Evolutionary conservation across 2,888 invertebrate species (phyloP).

Genomic region (Invenusta paracnida): DNA sequence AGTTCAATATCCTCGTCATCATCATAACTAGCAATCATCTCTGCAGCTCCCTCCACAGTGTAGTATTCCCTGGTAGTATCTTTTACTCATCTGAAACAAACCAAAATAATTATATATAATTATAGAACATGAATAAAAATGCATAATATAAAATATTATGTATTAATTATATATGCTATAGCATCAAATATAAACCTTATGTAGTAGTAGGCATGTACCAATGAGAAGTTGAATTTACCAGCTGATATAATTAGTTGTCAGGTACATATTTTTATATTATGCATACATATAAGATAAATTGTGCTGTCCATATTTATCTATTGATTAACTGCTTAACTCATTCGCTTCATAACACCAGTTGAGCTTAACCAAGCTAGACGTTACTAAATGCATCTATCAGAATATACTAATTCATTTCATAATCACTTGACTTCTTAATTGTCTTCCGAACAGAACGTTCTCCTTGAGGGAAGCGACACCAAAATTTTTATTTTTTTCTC

Average conservation of each 20-base stretch:
- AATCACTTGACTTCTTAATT: too few relatives aligned
- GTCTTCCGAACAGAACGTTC: too few relatives aligned
- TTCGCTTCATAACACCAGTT: too few relatives aligned
- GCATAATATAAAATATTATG: neutral
- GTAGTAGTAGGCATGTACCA: neutral
- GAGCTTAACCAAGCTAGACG: too few relatives aligned
- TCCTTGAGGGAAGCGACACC: too few relatives aligned
- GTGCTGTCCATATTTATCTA: too few relatives aligned
- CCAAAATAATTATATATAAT: neutral
- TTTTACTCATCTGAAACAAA: neutral
- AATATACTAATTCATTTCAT: too few relatives aligned
- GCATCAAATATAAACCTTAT: neutral
- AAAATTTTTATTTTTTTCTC: too few relatives aligned
- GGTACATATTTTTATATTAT: neutral
- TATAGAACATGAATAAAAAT: neutral
- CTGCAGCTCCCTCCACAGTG: neutral
- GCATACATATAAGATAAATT: neutral
- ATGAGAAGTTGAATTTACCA: neutral
- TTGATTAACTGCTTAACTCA: too few relatives aligned
- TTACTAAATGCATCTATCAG: too few relatives aligned
- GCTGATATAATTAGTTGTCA: neutral
- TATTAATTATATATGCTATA: neutral
- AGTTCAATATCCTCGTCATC: slow-evolving; percentile 23
- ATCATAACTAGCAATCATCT: neutral
- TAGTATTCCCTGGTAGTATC: too few relatives aligned